Evolutionary conservation across 2,113 vertebrate genomes (phyloP).

Genomic region (Dendrocopos noguchii): DNA sequence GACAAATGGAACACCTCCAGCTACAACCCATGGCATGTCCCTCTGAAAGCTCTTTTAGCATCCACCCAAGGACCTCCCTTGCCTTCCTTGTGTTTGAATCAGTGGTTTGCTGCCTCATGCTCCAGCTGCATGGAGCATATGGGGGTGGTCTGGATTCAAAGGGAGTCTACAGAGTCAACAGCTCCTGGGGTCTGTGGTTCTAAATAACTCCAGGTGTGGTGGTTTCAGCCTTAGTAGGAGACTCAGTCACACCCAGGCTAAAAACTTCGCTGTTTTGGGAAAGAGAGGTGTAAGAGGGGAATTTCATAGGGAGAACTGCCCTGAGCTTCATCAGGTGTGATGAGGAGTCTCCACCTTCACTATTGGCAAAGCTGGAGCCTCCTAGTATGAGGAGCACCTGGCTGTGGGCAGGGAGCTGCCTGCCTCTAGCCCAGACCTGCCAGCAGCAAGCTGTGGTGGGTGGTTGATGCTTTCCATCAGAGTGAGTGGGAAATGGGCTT

Average conservation of each 20-base stretch:
- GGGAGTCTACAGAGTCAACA: not conserved
- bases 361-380: not conserved
- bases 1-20: no score
- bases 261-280: not conserved
- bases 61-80: not conserved
- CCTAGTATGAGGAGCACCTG: not conserved
- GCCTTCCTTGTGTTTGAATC: not conserved
- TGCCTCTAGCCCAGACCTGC: not conserved
- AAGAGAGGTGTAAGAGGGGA: not conserved
- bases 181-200: not conserved
- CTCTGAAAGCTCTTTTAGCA: no score
- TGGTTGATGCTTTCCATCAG: not conserved
- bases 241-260: not conserved
- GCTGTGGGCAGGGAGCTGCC: accelerated
- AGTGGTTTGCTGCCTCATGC: not conserved
- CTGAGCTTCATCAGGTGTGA: not conserved
- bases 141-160: no score
- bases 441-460: not conserved
- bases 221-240: not conserved
- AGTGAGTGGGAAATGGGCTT: conserved; percentile 14
- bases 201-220: not conserved
- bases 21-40: accelerated
- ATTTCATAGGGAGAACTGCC: not conserved
- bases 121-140: not conserved
- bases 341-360: not conserved